Evolutionary conservation across 2,113 vertebrate genomes (phyloP), one percentile per base, ranked within the genome.

Genomic region (Seriola rivoliana): DNA sequence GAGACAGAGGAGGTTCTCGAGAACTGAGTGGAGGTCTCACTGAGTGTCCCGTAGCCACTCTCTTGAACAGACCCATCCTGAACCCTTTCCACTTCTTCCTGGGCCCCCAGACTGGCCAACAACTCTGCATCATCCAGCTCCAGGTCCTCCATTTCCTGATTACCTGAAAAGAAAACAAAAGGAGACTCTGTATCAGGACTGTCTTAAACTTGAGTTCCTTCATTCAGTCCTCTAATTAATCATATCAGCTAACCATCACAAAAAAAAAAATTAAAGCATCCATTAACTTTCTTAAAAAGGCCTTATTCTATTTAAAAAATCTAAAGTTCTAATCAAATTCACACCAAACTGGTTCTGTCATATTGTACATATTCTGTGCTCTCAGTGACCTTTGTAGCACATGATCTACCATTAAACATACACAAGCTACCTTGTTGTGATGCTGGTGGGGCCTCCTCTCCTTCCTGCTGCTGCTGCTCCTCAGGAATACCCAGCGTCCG

Each of bases 101-200:
- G 95, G 83, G 94, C 95, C 85, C 95, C 93, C 77, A 98, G 91
- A 92, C 95, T 95, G 81, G 97, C 97, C 89, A 99, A 88, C 63
- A 99, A 90, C 81, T 97, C 97, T 89, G 96, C 96, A 91, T 98
- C 97, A 17, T 96, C 96, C 19, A 95, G 92, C 29, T 93, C 96
- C 0, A 23, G 55, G 85, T 95, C 91, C n/a, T 92, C 94, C n/a
- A 90, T 17, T 40, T 80, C 92, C 44, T 84, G 78, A 46, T 86
- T 85, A 17, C 25, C 92, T 91, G 8, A 60, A 36, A 4, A 82
- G 7, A 63, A 57, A 78, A 58, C 6, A 65, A 64, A 71, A 65
- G 10, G 2, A 29, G 29, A 29, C 29, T 29, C 29, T 29, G 29
- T 29, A 29, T 29, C 29, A 29, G 29, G 29, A 29, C 29, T 29